Conservation (phyloP, 2,888 invertebrate species). For the Anarsia innoxiella region DNA sequence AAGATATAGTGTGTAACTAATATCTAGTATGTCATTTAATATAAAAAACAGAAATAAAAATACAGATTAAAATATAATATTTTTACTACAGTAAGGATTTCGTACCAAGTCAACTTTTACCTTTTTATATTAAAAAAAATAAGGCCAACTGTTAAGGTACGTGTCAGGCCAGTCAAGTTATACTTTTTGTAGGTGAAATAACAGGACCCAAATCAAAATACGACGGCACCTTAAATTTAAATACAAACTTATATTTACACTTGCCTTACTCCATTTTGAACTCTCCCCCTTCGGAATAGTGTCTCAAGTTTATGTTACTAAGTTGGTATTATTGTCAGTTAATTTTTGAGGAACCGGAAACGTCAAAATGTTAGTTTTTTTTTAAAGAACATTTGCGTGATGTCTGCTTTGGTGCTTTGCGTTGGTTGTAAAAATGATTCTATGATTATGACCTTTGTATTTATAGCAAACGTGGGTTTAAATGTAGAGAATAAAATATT, state of each 20-base stretch:
- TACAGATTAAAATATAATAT: too few species aligned
- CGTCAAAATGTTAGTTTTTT: slow-evolving; percentile 51
- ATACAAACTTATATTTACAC: too few species aligned
- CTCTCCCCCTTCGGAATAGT: slow-evolving; percentile 16
- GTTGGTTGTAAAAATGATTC: not conserved
- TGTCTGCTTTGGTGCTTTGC: slow-evolving; percentile 19
- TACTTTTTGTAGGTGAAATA: slow-evolving; percentile 36
- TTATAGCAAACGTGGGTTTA: too few species aligned
- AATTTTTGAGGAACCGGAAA: slow-evolving; percentile 56
- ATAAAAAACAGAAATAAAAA: too few species aligned
- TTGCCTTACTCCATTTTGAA: too few species aligned
- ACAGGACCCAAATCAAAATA: slow-evolving; percentile 54
- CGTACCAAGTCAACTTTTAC: slow-evolving; percentile 29
- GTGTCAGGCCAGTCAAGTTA: slow-evolving; percentile 24
- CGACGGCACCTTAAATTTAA: slow-evolving; percentile 38
- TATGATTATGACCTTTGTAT: too few species aligned
- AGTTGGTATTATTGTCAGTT: slow-evolving; percentile 30
- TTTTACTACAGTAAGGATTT: too few species aligned
- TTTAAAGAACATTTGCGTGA: slow-evolving; percentile 53
- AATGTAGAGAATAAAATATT: too few species aligned
- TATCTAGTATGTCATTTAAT: too few species aligned
- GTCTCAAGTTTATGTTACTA: too few species aligned
- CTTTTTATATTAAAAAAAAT: slow-evolving; percentile 25
- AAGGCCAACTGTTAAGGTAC: slow-evolving; percentile 29
- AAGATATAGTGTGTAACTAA: too few species aligned